phyloP scores from a whole-genome alignment of 2,797 vertebrate species.

The Iguana delicatissima region DNA sequence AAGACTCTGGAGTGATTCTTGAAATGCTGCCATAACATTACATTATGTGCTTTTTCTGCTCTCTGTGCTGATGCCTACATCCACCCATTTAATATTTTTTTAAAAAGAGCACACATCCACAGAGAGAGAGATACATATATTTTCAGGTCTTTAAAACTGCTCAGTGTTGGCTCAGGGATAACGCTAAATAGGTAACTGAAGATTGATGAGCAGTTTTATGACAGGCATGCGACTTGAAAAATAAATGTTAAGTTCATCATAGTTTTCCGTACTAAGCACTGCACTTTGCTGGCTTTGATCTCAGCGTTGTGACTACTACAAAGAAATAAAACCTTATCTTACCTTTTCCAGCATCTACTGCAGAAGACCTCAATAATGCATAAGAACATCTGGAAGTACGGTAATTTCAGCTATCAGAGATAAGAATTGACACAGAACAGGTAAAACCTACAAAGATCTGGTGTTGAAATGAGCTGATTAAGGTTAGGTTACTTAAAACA shows the following conservation, averaged over 20 bases:
- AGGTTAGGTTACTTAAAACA: conserved; percentile 86
- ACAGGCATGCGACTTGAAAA: conserved; percentile 81
- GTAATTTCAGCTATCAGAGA: conserved; percentile 89
- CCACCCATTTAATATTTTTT: background rate
- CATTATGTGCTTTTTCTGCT: background rate
- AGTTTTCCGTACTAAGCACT: conserved; percentile 84
- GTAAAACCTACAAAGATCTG: conserved; percentile 88
- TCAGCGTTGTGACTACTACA: conserved; percentile 86
- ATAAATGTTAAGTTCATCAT: conserved; percentile 85
- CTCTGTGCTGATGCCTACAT: background rate
- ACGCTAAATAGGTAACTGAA: conserved; percentile 80
- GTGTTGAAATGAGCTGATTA: conserved; percentile 88
- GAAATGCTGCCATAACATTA: background rate
- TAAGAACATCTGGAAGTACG: conserved; percentile 87
- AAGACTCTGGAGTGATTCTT: background rate
- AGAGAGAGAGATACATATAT: conserved; percentile 5
- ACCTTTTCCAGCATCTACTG: conserved; percentile 88
- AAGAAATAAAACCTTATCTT: conserved; percentile 92
- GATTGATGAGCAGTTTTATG: conserved; percentile 80
- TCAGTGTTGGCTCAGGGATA: conserved; percentile 62
- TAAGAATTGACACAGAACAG: conserved; percentile 89
- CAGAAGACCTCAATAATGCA: conserved; percentile 87
- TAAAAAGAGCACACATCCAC: background rate
- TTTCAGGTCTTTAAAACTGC: conserved; percentile 52
- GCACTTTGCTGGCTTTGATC: conserved; percentile 88